Evolutionary conservation across 2,888 invertebrate species (phyloP).

Genomic region (Lasioglossum lativentre): DNA sequence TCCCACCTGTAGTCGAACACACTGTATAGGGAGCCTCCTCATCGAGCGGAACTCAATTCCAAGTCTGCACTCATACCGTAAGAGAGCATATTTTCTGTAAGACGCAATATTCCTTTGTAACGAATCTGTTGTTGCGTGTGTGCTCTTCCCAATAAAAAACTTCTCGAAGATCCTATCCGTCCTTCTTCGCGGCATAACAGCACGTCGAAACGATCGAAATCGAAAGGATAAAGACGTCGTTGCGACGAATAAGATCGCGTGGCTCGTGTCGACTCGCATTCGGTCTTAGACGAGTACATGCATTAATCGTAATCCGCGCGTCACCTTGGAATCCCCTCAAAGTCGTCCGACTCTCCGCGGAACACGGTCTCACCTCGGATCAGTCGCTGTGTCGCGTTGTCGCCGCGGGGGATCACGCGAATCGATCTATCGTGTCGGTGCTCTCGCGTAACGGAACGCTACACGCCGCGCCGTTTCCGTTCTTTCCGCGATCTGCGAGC

Average conservation of each 20-base stretch:
- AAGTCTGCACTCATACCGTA: too few species aligned
- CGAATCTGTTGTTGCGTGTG: too few species aligned
- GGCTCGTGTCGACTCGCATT: background rate
- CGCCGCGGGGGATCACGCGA: conserved; percentile 43
- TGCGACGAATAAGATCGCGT: background rate
- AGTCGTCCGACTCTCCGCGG: conserved; percentile 42
- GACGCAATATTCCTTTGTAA: too few species aligned
- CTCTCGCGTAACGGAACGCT: conserved; percentile 26
- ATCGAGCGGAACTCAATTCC: too few species aligned
- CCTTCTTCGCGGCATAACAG: too few species aligned
- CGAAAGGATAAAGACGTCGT: conserved; percentile 4
- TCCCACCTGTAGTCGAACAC: too few species aligned
- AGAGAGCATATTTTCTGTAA: too few species aligned
- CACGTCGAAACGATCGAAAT: conserved; percentile 16
- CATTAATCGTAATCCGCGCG: conserved; percentile 64
- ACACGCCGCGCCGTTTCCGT: background rate
- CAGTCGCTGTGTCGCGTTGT: conserved; percentile 33
- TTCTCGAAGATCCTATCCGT: too few species aligned
- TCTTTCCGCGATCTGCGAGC: background rate
- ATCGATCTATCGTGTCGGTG: conserved; percentile 32
- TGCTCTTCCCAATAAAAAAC: too few species aligned
- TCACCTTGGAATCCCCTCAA: conserved; percentile 58
- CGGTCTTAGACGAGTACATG: conserved; percentile 7
- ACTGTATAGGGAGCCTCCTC: too few species aligned
- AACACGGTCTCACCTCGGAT: background rate